Base-by-base conservation (phyloP, 2,888 invertebrate species). In the Amphipoea lucens region DNA sequence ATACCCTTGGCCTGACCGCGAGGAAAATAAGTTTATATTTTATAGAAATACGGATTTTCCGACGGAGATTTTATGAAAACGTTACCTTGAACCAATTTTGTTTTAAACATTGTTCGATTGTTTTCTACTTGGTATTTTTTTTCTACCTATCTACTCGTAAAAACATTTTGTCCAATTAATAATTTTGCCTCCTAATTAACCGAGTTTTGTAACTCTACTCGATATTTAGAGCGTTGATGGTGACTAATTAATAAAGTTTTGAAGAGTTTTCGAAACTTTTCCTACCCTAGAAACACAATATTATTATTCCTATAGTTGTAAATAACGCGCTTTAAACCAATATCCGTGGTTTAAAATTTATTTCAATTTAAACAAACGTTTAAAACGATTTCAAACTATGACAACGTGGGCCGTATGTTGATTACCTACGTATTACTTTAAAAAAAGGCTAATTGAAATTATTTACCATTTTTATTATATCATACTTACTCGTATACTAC, bases 11-110 rank as follows among this genome's bases (percentile, higher is more conserved):
- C 45, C 42, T 73, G 71, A 70, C 83, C 73, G 48, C 73, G 48
- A 78, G 45, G 54, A 84, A 76, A 85, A 84, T 84, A 67, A 57
- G 6, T 62, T 67, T 29, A 62, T 6, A 84, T 63, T 69, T 84
- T 69, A 84, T 17, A 68, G 14, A 23, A 70, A 66, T 11, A 69
- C 0, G 0, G 7, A 57, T 69, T 60, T 65, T 57, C n/a, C 54
- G 6, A 51, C 60, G 5, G 2, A 51, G n/a, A 51, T 67, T 36
- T 1, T 5, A 17, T 45, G 6, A 45, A n/a, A 45, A 23, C 4
- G 23, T 48, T 77, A n/a, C 40, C 40, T 65, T 54, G 40, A 20
- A 71, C 20, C 9, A 76, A 20, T 36, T 36, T 29, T 23, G 17
- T 57, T 36, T 62, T 23, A 7, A 57, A 36, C 6, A 42, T 29